phyloP scores from a whole-genome alignment of 2,113 vertebrate genomes.

The Prolemur simus region DNA sequence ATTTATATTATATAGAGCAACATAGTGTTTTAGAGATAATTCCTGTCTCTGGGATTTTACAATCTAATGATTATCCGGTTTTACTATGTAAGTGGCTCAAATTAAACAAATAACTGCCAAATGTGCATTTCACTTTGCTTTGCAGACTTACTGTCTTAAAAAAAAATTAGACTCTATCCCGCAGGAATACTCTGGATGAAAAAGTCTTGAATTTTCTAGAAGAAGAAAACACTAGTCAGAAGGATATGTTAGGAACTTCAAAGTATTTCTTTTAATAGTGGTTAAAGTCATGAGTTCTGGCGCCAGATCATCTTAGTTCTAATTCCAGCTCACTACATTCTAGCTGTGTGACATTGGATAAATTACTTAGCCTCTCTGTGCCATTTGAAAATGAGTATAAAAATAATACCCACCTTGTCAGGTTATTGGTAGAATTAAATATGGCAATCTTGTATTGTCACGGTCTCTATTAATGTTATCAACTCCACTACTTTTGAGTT shows the following conservation, averaged over 20 bases:
- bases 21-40: conserved; percentile 29
- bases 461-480: not conserved
- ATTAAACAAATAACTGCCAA: conserved; percentile 56
- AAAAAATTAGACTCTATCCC: conserved; percentile 44
- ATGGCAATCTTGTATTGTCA: not conserved
- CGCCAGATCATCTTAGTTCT: not conserved
- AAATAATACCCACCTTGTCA: not conserved
- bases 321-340: not conserved
- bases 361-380: not conserved
- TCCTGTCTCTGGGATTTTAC: conserved; percentile 56
- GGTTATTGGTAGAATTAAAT: not conserved
- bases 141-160: conserved; percentile 21
- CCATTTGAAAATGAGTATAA: not conserved
- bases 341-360: not conserved
- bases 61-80: conserved; percentile 64
- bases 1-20: conserved; percentile 24
- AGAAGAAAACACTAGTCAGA: conserved; percentile 64
- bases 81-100: conserved; percentile 31
- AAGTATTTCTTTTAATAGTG: not conserved
- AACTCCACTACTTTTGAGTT: conserved; percentile 39
- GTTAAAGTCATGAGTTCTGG: not conserved
- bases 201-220: conserved; percentile 57
- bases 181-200: conserved; percentile 54
- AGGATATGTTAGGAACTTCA: conserved; percentile 58
- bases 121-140: not conserved